Evolutionary conservation across 2,888 invertebrate genomes (phyloP).

Genomic region (Listrodromus nycthemerus): DNA sequence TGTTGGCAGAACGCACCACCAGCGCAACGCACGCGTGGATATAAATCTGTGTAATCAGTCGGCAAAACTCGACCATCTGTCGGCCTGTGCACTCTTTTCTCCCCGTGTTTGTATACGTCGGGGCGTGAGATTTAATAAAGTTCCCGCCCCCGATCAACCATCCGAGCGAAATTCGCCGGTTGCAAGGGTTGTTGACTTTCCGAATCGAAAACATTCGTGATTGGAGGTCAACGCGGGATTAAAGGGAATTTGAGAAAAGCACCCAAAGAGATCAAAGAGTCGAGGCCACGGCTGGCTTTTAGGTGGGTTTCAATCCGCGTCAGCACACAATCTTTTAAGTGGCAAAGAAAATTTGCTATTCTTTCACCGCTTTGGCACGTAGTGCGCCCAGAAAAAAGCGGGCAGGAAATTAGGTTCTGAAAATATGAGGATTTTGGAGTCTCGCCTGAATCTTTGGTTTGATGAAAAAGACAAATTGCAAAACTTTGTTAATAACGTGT

Average conservation of each 20-base stretch:
- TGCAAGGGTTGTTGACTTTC: slow-evolving; percentile 18
- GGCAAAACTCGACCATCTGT: slow-evolving; percentile 61
- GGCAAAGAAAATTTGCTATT: background rate
- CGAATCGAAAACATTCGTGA: slow-evolving; percentile 23
- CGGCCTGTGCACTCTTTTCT: slow-evolving; percentile 26
- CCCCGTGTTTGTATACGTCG: slow-evolving; percentile 7
- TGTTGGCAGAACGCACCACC: slow-evolving; percentile 6
- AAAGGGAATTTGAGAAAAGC: slow-evolving; percentile 14
- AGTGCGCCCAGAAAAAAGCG: background rate
- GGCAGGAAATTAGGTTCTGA: background rate
- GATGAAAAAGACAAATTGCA: too few species aligned
- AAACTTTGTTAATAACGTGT: too few species aligned
- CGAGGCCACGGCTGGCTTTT: background rate
- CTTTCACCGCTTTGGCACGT: background rate
- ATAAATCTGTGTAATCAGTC: slow-evolving; percentile 58
- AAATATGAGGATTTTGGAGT: background rate
- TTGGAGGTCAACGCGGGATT: slow-evolving; percentile 30
- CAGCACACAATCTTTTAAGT: background rate
- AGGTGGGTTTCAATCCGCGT: background rate
- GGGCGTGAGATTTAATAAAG: slow-evolving; percentile 30
- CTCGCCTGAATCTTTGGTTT: background rate
- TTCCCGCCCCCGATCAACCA: background rate
- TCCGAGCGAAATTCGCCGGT: background rate
- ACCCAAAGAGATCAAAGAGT: slow-evolving; percentile 11
- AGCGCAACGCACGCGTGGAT: slow-evolving; percentile 13